These are phyloP conservation scores for Protodeltote pygarga DNA, from an alignment of 2,888 invertebrate species.

Conservation along the genomic window DNA sequence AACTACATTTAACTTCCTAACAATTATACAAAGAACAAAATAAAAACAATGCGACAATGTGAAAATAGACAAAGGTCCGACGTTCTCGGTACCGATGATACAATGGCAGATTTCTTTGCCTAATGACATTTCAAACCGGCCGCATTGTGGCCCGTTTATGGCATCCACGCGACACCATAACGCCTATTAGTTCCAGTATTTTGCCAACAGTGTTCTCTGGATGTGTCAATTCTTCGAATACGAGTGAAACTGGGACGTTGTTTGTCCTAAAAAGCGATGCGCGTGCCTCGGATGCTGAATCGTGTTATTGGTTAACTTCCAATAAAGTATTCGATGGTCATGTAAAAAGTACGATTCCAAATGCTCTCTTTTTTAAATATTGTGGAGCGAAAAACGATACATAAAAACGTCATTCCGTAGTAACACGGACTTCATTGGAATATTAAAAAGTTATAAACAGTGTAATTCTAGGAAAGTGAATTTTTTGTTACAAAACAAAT, in stretches of 20 bases:
- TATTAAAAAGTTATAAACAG: too few relatives aligned
- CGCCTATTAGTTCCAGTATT: conserved; percentile 83
- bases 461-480: too few relatives aligned
- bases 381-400: too few relatives aligned
- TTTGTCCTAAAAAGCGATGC: conserved; percentile 71
- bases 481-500: too few relatives aligned
- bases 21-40: conserved; percentile 79
- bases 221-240: conserved; percentile 73
- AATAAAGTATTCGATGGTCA: conserved; percentile 42
- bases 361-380: too few relatives aligned
- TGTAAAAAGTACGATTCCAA: too few relatives aligned
- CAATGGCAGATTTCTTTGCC: conserved; percentile 71
- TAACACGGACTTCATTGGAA: too few relatives aligned
- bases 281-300: conserved; percentile 68
- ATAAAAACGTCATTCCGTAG: too few relatives aligned
- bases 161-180: conserved; percentile 85
- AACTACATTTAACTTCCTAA: conserved; percentile 85
- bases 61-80: conserved; percentile 59
- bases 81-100: conserved; percentile 69
- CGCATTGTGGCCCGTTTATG: conserved; percentile 83
- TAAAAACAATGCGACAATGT: conserved; percentile 77
- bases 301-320: conserved; percentile 51
- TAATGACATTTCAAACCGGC: conserved; percentile 76
- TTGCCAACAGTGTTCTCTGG: conserved; percentile 74
- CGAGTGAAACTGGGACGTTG: conserved; percentile 69